Base-by-base conservation (phyloP, 2,113 vertebrate genomes). In the Crotalus tigris region DNA sequence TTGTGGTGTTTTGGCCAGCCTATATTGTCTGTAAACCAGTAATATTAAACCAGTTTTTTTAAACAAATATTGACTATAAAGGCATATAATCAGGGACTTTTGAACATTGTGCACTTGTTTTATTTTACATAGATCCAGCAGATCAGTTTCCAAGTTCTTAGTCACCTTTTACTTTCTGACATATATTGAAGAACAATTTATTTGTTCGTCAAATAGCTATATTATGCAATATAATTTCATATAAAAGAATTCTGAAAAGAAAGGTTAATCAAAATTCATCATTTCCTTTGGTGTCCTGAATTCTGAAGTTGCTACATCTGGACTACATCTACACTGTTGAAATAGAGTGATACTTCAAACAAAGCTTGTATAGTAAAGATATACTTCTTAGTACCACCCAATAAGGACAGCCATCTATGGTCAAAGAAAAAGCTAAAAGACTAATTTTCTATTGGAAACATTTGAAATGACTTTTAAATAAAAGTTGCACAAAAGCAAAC, bases 271-370 rank as follows among this genome's bases (percentile, higher is more conserved):
- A 69, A 90, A 93, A 96, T 94, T 57, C 61, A 91, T 94, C 94
- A 88, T 94, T 46, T 57, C 51, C 44, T 90, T 69, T 54, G 55
- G 54, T 94, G 57, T 57, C 57, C 93, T 75, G 88, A 91, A 92
- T n/a, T 94, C 94, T 85, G 90, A 93, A 93, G 95, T 94, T 12
- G n/a, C 0, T 0, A 92, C 93, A 95, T 95, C 95, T 95, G 96
- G 94, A 90, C 89, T 95, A 87, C 91, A 95, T 95, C 94, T 90
- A 95, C 58, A 91, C 90, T 89, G 58, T 86, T 51, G 87, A 64
- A 39, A 9, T 91, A 88, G 88, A 44, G 11, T 92, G 87, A 95
- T 93, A 94, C 94, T 96, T 96, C 94, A 97, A 94, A 96, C 92
- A 95, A 93, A 93, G 39, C 92, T 85, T 64, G 86, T 90, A 93